These are phyloP conservation scores for Sphaerodactylus townsendi DNA, from an alignment of 2,113 vertebrate species.

Conservation along the genomic window DNA sequence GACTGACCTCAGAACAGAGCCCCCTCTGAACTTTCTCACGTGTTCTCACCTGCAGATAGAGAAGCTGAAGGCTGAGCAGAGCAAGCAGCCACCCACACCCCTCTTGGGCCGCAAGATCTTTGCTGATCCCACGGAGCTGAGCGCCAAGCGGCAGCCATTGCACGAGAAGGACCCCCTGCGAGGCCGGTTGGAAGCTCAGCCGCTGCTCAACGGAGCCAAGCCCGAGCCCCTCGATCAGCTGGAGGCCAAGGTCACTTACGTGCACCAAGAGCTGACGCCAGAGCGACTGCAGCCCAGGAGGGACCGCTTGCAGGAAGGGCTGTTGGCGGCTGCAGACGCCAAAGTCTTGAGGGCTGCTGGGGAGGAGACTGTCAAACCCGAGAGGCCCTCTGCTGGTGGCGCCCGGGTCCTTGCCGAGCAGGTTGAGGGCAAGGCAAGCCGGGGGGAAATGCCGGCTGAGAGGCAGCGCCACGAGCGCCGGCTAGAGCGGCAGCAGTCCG, in stretches of 20 bases:
- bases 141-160: slow-evolving; percentile 73
- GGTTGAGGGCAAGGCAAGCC: slow-evolving; percentile 67
- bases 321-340: slow-evolving; percentile 50
- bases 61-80: slow-evolving; percentile 88
- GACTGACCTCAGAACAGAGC: neutral
- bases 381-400: neutral
- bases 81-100: slow-evolving; percentile 87
- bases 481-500: slow-evolving; percentile 79
- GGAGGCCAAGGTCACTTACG: slow-evolving; percentile 76
- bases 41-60: slow-evolving; percentile 78
- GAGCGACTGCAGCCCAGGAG: slow-evolving; percentile 79
- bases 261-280: slow-evolving; percentile 85
- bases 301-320: slow-evolving; percentile 74
- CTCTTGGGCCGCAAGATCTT: slow-evolving; percentile 91
- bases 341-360: slow-evolving; percentile 52
- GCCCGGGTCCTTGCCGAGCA: slow-evolving; percentile 11
- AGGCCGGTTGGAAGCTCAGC: slow-evolving; percentile 67
- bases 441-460: slow-evolving; percentile 77
- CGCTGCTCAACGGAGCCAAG: slow-evolving; percentile 72
- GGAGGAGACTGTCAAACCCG: slow-evolving; percentile 61
- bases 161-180: slow-evolving; percentile 77
- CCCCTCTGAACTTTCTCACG: too few relatives aligned
- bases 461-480: slow-evolving; percentile 68
- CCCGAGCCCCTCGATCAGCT: slow-evolving; percentile 54
- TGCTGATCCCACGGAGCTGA: slow-evolving; percentile 82